phyloP scores from a whole-genome alignment of 1,140 invertebrate genomes.

The Neodiprion pinetum region DNA sequence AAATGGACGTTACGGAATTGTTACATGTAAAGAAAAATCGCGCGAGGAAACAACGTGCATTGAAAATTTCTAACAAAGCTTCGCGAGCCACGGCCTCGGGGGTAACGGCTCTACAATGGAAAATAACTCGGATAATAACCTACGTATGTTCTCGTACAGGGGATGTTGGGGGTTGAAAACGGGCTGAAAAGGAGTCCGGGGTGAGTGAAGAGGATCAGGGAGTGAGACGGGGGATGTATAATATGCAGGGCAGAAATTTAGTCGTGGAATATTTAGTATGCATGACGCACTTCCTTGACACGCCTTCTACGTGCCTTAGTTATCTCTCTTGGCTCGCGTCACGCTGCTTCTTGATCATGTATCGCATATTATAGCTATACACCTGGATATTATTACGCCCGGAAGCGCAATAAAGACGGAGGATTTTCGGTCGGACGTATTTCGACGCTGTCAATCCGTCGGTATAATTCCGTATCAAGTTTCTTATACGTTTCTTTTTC shows the following conservation, averaged over 20 bases:
- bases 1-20: too few species aligned
- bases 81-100: background rate
- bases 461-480: too few species aligned
- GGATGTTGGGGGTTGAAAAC: background rate
- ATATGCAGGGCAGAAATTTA: background rate
- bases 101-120: background rate
- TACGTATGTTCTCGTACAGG: background rate
- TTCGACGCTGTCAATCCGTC: too few species aligned
- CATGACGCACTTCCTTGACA: background rate
- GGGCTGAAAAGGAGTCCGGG: background rate
- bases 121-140: conserved; percentile 5
- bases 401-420: too few species aligned
- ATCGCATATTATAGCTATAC: background rate
- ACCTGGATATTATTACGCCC: too few species aligned
- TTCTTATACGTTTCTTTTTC: too few species aligned
- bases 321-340: background rate
- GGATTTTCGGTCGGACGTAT: too few species aligned
- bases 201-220: too few species aligned
- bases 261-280: background rate
- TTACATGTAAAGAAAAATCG: too few species aligned
- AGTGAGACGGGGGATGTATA: background rate
- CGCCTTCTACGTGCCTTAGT: conserved; percentile 6
- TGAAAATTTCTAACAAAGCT: too few species aligned
- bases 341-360: background rate
- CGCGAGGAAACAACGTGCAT: too few species aligned